phyloP scores from a whole-genome alignment of 1,140 invertebrate genomes.

The Pseudobourletiella spinata region DNA sequence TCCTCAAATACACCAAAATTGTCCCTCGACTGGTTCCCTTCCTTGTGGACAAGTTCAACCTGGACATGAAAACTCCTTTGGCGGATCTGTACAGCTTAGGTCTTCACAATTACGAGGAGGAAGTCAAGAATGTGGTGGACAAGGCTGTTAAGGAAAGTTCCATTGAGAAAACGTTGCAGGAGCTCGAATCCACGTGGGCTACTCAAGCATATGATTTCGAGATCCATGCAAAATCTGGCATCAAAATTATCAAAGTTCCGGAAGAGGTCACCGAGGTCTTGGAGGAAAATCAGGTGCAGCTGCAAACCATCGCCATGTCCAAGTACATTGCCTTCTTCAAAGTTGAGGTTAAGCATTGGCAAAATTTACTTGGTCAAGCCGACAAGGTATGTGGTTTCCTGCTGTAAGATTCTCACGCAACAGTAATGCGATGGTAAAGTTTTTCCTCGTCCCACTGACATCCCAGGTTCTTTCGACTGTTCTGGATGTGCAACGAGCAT shows the following conservation, averaged over 20 bases:
- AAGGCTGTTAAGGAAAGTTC: constrained; percentile 96
- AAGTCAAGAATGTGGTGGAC: constrained; percentile 92
- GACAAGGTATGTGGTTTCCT: constrained; percentile 68
- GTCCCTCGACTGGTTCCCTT: constrained; percentile 6
- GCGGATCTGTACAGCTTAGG: constrained; percentile 82
- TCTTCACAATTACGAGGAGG: constrained; percentile 47
- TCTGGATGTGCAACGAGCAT: constrained; percentile 96
- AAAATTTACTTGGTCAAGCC: constrained; percentile 80
- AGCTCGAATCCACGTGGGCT: constrained; percentile 82
- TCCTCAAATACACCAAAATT: constrained; percentile 52
- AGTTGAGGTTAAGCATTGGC: constrained; percentile 87
- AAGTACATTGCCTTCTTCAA: constrained; percentile 94
- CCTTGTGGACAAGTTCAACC: constrained; percentile 59
- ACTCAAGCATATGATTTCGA: constrained; percentile 51
- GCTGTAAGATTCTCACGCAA: too few species aligned
- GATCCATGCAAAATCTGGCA: constrained; percentile 70
- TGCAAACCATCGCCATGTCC: constrained; percentile 45
- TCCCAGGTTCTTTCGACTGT: constrained; percentile 47
- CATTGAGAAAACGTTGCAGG: constrained; percentile 88
- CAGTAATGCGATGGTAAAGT: too few species aligned
- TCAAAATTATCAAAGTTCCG: constrained; percentile 71
- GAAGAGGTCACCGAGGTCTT: constrained; percentile 93
- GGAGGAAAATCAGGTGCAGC: constrained; percentile 85
- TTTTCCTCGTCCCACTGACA: too few species aligned
- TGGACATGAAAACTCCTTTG: constrained; percentile 82